phyloP scores from a whole-genome alignment of 2,888 invertebrate genomes.

The Phasia obesa region DNA sequence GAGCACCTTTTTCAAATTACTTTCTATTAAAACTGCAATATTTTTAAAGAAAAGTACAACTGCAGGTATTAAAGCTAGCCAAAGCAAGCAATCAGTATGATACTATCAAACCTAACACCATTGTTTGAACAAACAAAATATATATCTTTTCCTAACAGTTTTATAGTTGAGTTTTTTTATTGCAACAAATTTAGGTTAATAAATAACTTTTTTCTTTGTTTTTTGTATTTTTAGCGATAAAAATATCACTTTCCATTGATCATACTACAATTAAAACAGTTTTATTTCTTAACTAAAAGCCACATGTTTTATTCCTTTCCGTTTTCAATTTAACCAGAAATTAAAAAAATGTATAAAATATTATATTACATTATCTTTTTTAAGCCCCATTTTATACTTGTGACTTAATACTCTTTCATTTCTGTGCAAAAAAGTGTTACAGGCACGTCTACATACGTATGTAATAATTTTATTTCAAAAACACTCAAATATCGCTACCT shows the following conservation, averaged over 20 bases:
- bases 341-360: not conserved
- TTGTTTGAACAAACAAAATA: no score
- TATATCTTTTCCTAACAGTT: no score
- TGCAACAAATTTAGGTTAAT: not conserved
- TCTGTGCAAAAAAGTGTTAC: not conserved
- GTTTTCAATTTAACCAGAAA: conserved; percentile 25
- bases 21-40: no score
- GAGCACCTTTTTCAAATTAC: no score
- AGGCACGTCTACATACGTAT: not conserved
- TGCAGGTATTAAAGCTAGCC: no score
- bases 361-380: conserved; percentile 16
- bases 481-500: not conserved
- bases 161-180: no score
- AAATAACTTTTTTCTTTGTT: no score
- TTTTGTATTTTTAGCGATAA: no score
- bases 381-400: not conserved
- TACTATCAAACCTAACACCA: no score
- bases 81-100: no score
- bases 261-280: not conserved
- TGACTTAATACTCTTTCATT: conserved; percentile 15
- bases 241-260: no score
- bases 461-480: not conserved
- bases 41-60: no score
- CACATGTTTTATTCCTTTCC: not conserved
- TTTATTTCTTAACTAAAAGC: not conserved